Conservation (phyloP, 2,888 invertebrate species). For the Blomia tropicalis region DNA sequence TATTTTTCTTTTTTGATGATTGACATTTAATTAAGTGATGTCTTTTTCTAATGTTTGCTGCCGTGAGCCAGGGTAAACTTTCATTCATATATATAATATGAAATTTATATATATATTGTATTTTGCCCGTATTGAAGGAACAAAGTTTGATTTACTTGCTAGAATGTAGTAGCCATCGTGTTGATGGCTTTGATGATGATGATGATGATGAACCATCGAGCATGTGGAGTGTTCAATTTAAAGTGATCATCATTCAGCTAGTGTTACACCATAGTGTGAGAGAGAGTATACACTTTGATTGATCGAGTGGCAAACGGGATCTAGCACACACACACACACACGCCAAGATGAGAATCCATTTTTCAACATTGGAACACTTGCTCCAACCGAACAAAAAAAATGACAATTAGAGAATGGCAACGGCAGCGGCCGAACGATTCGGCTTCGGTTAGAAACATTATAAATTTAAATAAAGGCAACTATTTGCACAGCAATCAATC, state of each 20-base stretch:
- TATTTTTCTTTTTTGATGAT: not conserved
- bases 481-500: constrained; percentile 6
- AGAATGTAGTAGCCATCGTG: too few relatives aligned
- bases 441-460: not conserved
- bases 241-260: not conserved
- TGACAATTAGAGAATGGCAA: too few relatives aligned
- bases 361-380: not conserved
- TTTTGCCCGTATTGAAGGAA: too few relatives aligned
- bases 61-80: not conserved
- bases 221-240: not conserved
- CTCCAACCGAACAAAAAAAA: too few relatives aligned
- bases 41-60: not conserved
- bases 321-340: too few relatives aligned
- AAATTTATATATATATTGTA: too few relatives aligned
- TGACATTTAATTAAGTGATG: constrained; percentile 8
- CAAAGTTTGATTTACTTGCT: too few relatives aligned
- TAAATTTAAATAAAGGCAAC: constrained; percentile 5
- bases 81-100: too few relatives aligned
- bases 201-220: not conserved
- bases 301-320: too few relatives aligned
- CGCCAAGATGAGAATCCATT: not conserved
- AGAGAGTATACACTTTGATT: not conserved
- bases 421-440: not conserved
- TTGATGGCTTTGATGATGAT: too few relatives aligned
- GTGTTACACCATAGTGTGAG: not conserved